Evolutionary conservation across 1,140 invertebrate genomes (phyloP).

Genomic region (Diorhabda elongata): DNA sequence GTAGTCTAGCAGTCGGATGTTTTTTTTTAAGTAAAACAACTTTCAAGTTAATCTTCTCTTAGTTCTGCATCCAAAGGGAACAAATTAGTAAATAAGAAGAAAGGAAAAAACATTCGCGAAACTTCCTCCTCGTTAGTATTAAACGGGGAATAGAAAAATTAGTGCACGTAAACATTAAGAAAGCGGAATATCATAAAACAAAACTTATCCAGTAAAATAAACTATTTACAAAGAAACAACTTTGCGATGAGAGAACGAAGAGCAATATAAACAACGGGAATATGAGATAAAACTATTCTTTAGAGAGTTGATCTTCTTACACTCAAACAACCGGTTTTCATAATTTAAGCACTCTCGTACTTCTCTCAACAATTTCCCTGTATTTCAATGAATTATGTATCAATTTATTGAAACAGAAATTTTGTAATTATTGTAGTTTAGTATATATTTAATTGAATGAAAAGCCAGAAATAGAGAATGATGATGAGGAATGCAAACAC

Average conservation of each 20-base stretch:
- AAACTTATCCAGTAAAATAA: constrained; percentile 29
- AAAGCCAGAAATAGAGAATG: too few relatives aligned
- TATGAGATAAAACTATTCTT: constrained; percentile 32
- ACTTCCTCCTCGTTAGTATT: neutral
- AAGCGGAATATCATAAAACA: constrained; percentile 30
- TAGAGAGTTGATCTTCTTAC: constrained; percentile 16
- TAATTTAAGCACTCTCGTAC: too few relatives aligned
- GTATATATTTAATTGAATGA: too few relatives aligned
- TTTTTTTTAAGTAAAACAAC: neutral
- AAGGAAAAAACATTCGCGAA: constrained; percentile 5
- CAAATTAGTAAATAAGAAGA: constrained; percentile 9
- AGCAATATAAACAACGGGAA: constrained; percentile 29
- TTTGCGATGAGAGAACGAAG: constrained; percentile 17
- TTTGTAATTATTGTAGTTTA: too few relatives aligned
- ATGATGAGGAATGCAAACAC: too few relatives aligned
- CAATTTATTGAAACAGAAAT: too few relatives aligned
- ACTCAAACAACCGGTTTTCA: too few relatives aligned
- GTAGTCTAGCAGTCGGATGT: neutral
- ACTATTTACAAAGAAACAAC: constrained; percentile 27
- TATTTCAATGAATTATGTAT: too few relatives aligned
- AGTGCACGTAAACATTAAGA: constrained; percentile 27
- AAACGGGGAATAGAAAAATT: constrained; percentile 17
- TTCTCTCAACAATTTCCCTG: too few relatives aligned
- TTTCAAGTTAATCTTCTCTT: neutral
- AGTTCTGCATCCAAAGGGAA: constrained; percentile 1